Base-by-base conservation (phyloP, 2,797 vertebrate genomes). In the Linurgus olivaceus region DNA sequence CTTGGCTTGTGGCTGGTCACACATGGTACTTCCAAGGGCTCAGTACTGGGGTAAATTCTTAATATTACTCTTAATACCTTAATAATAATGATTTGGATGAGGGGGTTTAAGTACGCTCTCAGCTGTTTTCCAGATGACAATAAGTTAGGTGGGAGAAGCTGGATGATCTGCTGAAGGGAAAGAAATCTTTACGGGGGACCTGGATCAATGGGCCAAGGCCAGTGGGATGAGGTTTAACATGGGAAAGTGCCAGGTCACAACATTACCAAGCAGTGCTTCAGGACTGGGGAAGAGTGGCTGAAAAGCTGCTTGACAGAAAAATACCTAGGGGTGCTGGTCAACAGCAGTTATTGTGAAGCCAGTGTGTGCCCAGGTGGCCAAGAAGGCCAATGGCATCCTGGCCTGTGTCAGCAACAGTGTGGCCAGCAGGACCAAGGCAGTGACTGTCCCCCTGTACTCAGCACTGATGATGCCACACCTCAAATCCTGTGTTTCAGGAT, bases 361-460 rank as follows among this genome's bases (percentile, higher is more conserved):
- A 61, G 42, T 0, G 5, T 24, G n/a, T 54, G 77, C 52, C 52
- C 77, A 72, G 21, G 37, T 25, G 29, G 37, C 44, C 54, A 73
- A 17, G 42, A n/a, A 35, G 25, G 68, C 1, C 57, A 58, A 4
- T 3, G 13, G 33, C 51, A 58, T 28, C 17, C n/a, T 54, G 40
- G 35, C 24, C 9, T 86, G 24, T 3, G 20, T 25, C n/a, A 50
- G 47, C 6, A 38, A 13, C 4, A 24, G 9, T 1, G n/a, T 18
- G 28, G 42, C 15, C 59, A 92, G 54, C 48, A 73, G 48, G 16
- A 50, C 1, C 2, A 62, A 16, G 54, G 37, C 16, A 61, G 16
- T 0, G 54, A 51, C 4, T 19, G 16, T 18, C 15, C 9, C 7
- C 13, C 16, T 47, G 33, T 20, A 63, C 33, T 9, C 0, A 0